Evolutionary conservation across 1,140 invertebrate species (phyloP), one percentile per base, ranked within the genome.

Genomic region (Drosophila repleta): DNA sequence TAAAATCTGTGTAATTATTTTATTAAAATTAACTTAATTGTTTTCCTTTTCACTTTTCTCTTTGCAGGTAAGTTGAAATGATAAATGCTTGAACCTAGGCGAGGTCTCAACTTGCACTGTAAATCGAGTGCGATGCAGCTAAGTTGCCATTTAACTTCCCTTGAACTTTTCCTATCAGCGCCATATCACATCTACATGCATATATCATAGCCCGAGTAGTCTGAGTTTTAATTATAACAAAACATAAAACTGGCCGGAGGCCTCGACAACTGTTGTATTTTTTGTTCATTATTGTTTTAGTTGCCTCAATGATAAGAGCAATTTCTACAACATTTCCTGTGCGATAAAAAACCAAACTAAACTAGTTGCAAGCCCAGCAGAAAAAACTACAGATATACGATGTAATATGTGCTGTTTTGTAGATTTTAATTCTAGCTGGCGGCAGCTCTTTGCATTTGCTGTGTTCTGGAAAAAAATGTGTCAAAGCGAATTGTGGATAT

Each of bases 321-420:
- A 74, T 61, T 87, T 66, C 66, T 68, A 78, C 75, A 87, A 76
- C 78, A 87, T 88, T 85, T 85, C 82, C 82, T 74, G 61, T 87
- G 83, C 74, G 82, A 84, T 85, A 81, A 84, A 78, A 73, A 77
- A 58, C 18, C 52, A 17, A 24, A 15, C 15, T 24, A n/a, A n/a
- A n/a, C n/a, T n/a, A n/a, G n/a, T n/a, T 24, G 20, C 7, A 24
- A 7, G 29, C 8, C 6, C 4, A 29, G 29, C 29, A 10, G 7
- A 29, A 6, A 5, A 29, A 6, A 29, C 6, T 7, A 6, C 7
- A 29, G 1, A 29, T 29, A 29, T 29, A 8, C 29, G 6, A 29
- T 29, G 29, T 29, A 29, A 29, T 29, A 29, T 29, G 29, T 29
- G 26, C 26, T 29, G 6, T 29, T 29, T 5, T 29, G 26, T 29